Conservation (phyloP, 2,113 vertebrate species). For the Nothocercus nigrocapillus region DNA sequence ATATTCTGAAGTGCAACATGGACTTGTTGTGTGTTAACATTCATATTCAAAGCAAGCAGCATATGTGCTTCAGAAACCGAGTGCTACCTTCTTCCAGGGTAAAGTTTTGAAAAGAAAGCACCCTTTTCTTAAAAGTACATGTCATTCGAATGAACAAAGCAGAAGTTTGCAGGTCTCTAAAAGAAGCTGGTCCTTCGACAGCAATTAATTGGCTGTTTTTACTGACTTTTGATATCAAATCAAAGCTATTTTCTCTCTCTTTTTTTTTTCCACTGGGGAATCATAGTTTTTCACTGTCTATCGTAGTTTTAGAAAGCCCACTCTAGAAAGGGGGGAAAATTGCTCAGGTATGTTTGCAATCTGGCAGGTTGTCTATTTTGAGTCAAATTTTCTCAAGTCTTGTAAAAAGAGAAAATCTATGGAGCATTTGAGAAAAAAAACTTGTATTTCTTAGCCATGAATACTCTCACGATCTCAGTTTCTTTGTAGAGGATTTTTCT, state of each 20-base stretch:
- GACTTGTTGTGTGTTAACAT: neutral
- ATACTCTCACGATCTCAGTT: neutral
- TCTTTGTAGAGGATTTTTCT: neutral
- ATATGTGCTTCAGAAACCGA: neutral
- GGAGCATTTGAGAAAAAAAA: neutral
- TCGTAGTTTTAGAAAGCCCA: neutral
- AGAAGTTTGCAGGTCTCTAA: neutral
- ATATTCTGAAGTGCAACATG: neutral
- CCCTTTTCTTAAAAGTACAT: neutral
- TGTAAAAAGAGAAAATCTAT: neutral
- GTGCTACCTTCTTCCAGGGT: neutral
- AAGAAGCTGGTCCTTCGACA: neutral
- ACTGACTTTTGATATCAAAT: neutral
- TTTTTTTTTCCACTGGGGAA: neutral
- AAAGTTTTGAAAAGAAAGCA: neutral
- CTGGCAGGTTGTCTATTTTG: neutral
- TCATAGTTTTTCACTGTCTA: neutral
- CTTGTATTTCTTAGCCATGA: neutral
- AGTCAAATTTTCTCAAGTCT: neutral
- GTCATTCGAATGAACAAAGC: neutral
- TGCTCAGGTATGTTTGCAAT: neutral
- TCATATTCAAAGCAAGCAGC: neutral
- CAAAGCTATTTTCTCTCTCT: neutral
- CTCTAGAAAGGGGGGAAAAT: neutral
- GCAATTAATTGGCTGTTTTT: neutral